Evolutionary conservation across 2,113 vertebrate species (phyloP), one percentile per base, ranked within the genome.

Genomic region (Psilopsiagon aymara): DNA sequence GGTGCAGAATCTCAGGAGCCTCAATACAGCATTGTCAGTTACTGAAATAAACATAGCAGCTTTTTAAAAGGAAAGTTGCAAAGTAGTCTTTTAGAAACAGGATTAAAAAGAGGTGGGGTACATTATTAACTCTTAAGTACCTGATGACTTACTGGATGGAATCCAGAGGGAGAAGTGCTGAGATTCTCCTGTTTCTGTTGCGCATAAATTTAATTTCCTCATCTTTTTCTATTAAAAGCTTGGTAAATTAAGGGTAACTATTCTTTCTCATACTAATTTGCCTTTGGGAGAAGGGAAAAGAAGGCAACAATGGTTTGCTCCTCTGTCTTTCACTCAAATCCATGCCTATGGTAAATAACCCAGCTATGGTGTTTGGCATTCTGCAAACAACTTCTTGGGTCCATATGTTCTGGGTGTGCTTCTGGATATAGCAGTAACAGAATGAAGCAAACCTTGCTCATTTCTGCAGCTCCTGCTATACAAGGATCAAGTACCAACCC

Each of bases 91-190:
- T 88, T 53, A 92, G 53, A 86, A 74, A 67, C 7, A 5, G 12
- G 11, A 19, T 46, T 59, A 41, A 37, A 70, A 77, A 37, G 68
- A 70, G 46, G 6, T 41, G 18, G 25, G 6, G 1, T 41, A 14
- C 2, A 0, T 81, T 52, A 62, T 35, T 67, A 59, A 81, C 70
- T 41, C 21, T n/a, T n/a, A 4, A 33, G 19, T 49, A 66, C 37
- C 2, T 75, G 18, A 35, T 66, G 44, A 19, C 25, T 90, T 87
- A 24, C 33, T 73, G 8, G 57, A n/a, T 41, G 28, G 0, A 0
- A 19, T 77, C 27, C 62, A 3, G 4, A n/a, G 27, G 14, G 37
- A 78, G 10, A 75, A 52, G 41, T 53, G 53, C 33, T 77, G 44
- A 74, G 84, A 29, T 86, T 91, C n/a, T 89, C 20, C 28, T 3